Evolutionary conservation across 1,140 invertebrate genomes (phyloP).

Genomic region (Leucophenga varia): DNA sequence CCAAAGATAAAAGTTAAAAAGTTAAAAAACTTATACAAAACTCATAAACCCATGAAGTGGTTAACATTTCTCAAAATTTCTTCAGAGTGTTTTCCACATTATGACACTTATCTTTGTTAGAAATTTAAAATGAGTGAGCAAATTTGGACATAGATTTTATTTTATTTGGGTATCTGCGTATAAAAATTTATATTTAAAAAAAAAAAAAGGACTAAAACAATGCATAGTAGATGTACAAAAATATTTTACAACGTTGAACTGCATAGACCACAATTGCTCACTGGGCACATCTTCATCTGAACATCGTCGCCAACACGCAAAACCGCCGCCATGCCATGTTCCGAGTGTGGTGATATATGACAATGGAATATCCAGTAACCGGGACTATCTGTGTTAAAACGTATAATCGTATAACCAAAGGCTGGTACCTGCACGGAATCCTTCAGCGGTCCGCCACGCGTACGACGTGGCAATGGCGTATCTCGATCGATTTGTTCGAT

Average conservation of each 20-base stretch:
- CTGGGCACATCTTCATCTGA: slow-evolving; percentile 52
- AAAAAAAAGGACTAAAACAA: too few species aligned
- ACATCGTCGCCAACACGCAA: slow-evolving; percentile 58
- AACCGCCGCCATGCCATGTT: slow-evolving; percentile 61
- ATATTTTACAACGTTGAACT: slow-evolving; percentile 22
- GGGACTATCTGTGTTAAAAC: slow-evolving; percentile 43
- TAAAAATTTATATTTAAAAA: too few species aligned
- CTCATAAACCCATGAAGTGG: too few species aligned
- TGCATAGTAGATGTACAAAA: too few species aligned
- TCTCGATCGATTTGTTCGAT: slow-evolving; percentile 40
- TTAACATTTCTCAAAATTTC: too few species aligned
- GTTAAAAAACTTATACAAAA: too few species aligned
- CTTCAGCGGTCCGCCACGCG: slow-evolving; percentile 36
- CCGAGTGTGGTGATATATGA: slow-evolving; percentile 59
- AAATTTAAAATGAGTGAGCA: too few species aligned
- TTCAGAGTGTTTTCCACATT: too few species aligned
- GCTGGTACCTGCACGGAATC: slow-evolving; percentile 50
- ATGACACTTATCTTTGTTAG: too few species aligned
- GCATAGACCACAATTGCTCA: slow-evolving; percentile 48
- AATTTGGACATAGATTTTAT: too few species aligned
- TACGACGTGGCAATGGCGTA: slow-evolving; percentile 30
- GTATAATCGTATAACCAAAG: slow-evolving; percentile 46
- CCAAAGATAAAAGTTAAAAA: too few species aligned
- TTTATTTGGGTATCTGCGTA: too few species aligned
- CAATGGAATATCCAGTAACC: slow-evolving; percentile 55